Percentiles rank a stretch among this genome's conserved stretches.
Evolutionary conservation across 2,888 invertebrate genomes (phyloP).

Genomic region (Watsonalla binaria): DNA sequence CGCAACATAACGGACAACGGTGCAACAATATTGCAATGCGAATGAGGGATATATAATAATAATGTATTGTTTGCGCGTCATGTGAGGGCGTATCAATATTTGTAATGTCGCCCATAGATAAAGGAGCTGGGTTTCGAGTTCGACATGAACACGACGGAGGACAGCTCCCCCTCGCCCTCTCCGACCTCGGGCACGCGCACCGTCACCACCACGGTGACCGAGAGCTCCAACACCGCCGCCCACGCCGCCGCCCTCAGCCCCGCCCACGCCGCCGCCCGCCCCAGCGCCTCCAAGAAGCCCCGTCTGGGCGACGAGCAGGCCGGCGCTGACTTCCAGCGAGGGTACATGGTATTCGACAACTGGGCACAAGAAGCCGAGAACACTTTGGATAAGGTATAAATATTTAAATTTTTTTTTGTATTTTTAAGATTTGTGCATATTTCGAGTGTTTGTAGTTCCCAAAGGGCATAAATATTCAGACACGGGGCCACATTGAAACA

Average conservation of each 20-base stretch:
- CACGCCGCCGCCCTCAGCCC: not conserved
- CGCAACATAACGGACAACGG: too few relatives aligned
- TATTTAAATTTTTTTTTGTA: too few relatives aligned
- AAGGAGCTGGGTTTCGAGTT: conserved; percentile 80
- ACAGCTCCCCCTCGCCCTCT: conserved; percentile 38
- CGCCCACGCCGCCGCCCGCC: conserved; percentile 5
- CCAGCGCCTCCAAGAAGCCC: conserved; percentile 48
- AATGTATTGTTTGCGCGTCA: too few relatives aligned
- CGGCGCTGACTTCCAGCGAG: conserved; percentile 69
- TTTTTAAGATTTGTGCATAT: too few relatives aligned
- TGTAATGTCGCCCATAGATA: conserved; percentile 56
- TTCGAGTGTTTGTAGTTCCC: too few relatives aligned
- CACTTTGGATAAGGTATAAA: conserved; percentile 40
- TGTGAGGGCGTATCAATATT: not conserved
- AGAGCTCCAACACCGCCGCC: not conserved
- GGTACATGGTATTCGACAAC: conserved; percentile 66
- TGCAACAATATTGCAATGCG: too few relatives aligned
- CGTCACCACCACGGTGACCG: conserved; percentile 5
- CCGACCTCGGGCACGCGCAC: conserved; percentile 24
- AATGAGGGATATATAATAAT: too few relatives aligned
- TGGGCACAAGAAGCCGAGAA: conserved; percentile 60
- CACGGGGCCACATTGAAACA: too few relatives aligned
- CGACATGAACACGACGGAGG: conserved; percentile 37
- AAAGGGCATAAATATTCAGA: too few relatives aligned
- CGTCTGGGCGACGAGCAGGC: conserved; percentile 31